A percentile compares a stretch with the other conserved stretches of the same genome.
Conservation (phyloP, 2,797 vertebrate genomes). For the Cryptoblepharus egeriae region DNA sequence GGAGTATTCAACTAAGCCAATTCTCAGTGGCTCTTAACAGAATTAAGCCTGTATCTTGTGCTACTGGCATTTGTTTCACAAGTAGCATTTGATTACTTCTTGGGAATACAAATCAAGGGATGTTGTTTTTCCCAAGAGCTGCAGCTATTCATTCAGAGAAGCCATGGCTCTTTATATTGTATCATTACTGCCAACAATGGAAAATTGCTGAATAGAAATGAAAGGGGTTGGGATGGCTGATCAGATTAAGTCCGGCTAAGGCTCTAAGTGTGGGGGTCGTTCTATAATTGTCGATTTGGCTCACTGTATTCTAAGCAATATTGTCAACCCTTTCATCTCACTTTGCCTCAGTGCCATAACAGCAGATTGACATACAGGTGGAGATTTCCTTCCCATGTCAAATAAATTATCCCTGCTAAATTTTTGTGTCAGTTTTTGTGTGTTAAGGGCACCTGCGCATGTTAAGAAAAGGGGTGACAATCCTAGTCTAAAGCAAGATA, state of each 20-base stretch:
- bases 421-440: neutral
- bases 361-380: neutral
- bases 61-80: neutral
- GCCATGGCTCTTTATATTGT: neutral
- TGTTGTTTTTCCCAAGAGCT: constrained; percentile 10
- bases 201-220: constrained; percentile 5
- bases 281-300: constrained; percentile 36
- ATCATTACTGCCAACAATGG: constrained; percentile 21
- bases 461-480: neutral
- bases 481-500: neutral
- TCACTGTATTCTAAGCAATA: constrained; percentile 37
- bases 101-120: constrained; percentile 26
- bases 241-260: constrained; percentile 27
- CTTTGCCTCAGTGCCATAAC: neutral
- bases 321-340: constrained; percentile 7
- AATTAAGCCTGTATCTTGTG: constrained; percentile 22
- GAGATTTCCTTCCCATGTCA: neutral
- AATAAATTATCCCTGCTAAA: neutral
- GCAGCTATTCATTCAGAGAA: constrained; percentile 1
- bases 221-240: constrained; percentile 35
- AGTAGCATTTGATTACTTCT: constrained; percentile 6
- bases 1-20: neutral
- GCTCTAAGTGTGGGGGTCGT: constrained; percentile 4
- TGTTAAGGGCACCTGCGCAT: neutral
- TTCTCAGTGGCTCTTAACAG: neutral